phyloP scores from a whole-genome alignment of 2,888 invertebrate genomes.

The Pandemis cinnamomeana region DNA sequence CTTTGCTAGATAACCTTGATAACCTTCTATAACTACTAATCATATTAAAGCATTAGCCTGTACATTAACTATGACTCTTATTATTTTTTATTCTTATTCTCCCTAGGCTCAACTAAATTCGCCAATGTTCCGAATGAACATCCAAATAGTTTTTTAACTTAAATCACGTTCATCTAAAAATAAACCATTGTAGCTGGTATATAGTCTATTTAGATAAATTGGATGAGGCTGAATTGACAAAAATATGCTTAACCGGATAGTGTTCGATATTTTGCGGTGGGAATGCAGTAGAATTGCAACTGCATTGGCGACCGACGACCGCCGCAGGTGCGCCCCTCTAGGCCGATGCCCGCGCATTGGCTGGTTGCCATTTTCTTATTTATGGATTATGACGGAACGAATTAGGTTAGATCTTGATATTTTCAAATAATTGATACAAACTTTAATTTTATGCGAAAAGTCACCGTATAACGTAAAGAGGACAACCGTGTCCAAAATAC shows the following conservation, averaged over 20 bases:
- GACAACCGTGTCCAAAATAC: no score
- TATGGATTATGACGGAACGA: conserved; percentile 36
- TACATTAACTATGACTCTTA: no score
- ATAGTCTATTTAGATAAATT: not conserved
- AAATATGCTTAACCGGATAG: conserved; percentile 19
- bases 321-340: conserved; percentile 41
- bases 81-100: no score
- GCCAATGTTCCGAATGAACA: not conserved
- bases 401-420: not conserved
- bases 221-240: not conserved
- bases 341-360: conserved; percentile 45
- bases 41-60: no score
- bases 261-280: conserved; percentile 23
- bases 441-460: not conserved
- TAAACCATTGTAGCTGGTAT: not conserved
- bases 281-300: conserved; percentile 27
- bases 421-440: not conserved
- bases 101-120: no score
- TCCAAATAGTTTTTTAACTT: not conserved
- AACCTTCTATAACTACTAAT: no score
- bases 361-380: conserved; percentile 51
- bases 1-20: no score
- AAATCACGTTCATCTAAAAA: not conserved
- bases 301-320: conserved; percentile 23
- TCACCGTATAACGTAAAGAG: no score